Percentiles rank a stretch among this genome's conserved stretches.
These are phyloP conservation scores for Trigoniulus corallinus DNA, from an alignment of 1,140 invertebrate genomes.

Conservation along the genomic window DNA sequence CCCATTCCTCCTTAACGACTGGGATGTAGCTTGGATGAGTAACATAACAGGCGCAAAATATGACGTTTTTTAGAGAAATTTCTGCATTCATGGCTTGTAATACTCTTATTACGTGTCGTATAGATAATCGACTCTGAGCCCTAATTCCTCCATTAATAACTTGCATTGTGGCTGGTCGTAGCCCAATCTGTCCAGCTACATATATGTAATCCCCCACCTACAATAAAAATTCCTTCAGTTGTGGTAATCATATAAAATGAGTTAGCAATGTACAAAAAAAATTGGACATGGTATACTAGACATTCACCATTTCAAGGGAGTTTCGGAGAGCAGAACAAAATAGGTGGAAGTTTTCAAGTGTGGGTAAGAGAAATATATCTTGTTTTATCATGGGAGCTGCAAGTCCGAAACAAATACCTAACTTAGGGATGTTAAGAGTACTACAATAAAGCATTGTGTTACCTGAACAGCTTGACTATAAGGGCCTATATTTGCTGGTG, in stretches of 20 bases:
- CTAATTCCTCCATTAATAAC: constrained; percentile 51
- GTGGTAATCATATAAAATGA: no score
- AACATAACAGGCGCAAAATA: constrained; percentile 23
- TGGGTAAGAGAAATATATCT: no score
- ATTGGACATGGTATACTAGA: no score
- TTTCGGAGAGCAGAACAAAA: no score
- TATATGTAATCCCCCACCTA: constrained; percentile 63
- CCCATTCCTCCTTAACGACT: constrained; percentile 49
- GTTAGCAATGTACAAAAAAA: no score
- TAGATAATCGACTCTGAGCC: constrained; percentile 56
- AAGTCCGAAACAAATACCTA: background rate
- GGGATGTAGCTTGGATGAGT: constrained; percentile 19
- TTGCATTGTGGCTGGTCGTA: constrained; percentile 68
- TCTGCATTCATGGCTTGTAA: constrained; percentile 57
- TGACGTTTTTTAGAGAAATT: constrained; percentile 52
- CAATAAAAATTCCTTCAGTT: background rate
- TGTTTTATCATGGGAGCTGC: no score
- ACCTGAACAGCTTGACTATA: constrained; percentile 82
- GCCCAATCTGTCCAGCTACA: constrained; percentile 77
- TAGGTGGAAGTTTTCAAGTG: no score
- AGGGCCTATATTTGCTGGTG: constrained; percentile 85
- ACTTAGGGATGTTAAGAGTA: background rate
- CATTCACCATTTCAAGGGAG: no score
- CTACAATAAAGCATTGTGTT: constrained; percentile 16
- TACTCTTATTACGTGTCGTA: constrained; percentile 63